Percentiles rank a stretch among this genome's conserved stretches.
Conservation (phyloP, 1,140 invertebrate genomes). For the Trachymyrmex cornetzi region DNA sequence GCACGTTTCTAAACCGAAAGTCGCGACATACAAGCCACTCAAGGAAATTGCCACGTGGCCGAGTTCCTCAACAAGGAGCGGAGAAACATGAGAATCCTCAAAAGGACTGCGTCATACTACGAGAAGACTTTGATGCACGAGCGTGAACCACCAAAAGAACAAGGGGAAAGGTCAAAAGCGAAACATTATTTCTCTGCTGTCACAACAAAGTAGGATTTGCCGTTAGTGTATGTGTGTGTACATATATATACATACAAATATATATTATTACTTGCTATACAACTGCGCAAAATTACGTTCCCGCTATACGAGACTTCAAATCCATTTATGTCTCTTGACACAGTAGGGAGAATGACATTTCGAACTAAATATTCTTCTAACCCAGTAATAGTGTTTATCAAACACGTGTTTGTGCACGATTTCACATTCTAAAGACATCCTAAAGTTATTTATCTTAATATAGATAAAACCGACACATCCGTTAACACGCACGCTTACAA, state of each 20-base stretch:
- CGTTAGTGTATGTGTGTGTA: neutral
- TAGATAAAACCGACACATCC: neutral
- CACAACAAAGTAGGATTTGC: constrained; percentile 49
- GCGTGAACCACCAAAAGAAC: constrained; percentile 42
- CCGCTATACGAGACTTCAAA: constrained; percentile 28
- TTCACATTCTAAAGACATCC: neutral
- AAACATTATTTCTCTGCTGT: constrained; percentile 60
- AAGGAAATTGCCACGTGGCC: constrained; percentile 74
- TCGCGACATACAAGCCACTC: constrained; percentile 70
- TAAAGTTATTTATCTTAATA: too few relatives aligned
- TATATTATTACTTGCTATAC: neutral
- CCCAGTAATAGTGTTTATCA: neutral
- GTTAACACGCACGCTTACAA: neutral
- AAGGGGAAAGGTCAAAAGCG: constrained; percentile 39
- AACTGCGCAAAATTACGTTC: constrained; percentile 15
- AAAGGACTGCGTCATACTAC: constrained; percentile 58
- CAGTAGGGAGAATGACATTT: neutral
- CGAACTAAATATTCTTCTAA: neutral
- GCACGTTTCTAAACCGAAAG: constrained; percentile 64
- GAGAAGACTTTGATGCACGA: constrained; percentile 68
- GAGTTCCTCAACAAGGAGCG: constrained; percentile 61
- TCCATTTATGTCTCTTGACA: constrained; percentile 37
- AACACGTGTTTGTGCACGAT: neutral
- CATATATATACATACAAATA: neutral
- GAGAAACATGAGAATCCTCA: constrained; percentile 56